Percentiles rank a stretch among this genome's conserved stretches.
phyloP scores from a whole-genome alignment of 2,797 vertebrate genomes.

The Tinamus major region DNA sequence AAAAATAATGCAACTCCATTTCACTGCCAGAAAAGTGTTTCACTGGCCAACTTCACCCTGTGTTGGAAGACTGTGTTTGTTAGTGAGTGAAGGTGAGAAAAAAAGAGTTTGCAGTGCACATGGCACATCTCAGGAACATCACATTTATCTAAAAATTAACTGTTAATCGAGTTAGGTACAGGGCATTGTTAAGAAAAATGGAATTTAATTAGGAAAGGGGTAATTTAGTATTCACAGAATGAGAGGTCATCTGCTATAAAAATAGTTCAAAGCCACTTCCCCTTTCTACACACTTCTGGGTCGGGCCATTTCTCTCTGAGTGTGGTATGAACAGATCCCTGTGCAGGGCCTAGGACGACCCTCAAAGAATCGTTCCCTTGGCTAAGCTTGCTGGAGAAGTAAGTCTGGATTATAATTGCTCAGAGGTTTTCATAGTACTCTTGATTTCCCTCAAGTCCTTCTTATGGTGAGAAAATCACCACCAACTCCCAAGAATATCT shows the following conservation, averaged over 20 bases:
- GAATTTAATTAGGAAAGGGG: neutral
- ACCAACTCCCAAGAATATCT: neutral
- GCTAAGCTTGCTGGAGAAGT: neutral
- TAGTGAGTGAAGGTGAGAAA: neutral
- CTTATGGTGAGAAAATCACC: neutral
- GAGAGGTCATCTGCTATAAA: neutral
- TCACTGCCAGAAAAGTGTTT: neutral
- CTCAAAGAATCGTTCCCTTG: neutral
- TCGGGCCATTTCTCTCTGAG: neutral
- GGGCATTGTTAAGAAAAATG: neutral
- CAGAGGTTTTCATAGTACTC: neutral
- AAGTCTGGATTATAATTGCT: neutral
- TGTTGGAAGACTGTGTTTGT: neutral
- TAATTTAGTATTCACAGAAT: neutral
- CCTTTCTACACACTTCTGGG: neutral
- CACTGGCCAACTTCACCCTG: neutral
- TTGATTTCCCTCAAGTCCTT: neutral
- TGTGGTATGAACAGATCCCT: neutral
- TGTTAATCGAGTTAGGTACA: neutral
- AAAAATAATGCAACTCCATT: neutral
- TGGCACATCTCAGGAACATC: neutral
- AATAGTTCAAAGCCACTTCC: neutral
- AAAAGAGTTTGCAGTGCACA: neutral
- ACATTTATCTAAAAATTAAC: neutral
- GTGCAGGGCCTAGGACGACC: rapidly evolving